Evolutionary conservation across 1,140 invertebrate genomes (phyloP), one percentile per base, ranked within the genome.

Genomic region (Potamilus streckersoni): DNA sequence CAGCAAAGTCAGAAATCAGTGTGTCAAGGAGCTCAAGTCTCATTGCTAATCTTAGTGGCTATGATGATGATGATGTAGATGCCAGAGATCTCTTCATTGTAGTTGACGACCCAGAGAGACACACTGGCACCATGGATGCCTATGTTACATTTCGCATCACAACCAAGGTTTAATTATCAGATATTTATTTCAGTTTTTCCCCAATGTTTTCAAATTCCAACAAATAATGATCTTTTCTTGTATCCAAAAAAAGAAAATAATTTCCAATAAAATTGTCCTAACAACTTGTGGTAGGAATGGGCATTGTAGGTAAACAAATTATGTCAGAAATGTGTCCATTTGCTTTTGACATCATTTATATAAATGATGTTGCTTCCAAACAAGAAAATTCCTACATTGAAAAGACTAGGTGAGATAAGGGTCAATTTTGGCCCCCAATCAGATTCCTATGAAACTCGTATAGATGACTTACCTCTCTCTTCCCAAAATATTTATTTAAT

Each of bases 71-170:
- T 67, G 88, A 88, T 71, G 83, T 74, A 62, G 87, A 88, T 17
- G 82, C 83, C 5, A 82, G 82, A 62, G 94, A 95, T 85, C 86
- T 95, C 16, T 92, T 93, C 85, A 91, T 94, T 0, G 91, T 92
- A 88, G 93, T 95, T 23, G 94, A 95, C 79, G 94, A 94, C 90
- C 94, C 94, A n/a, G 94, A 95, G 79, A 95, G 94, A 86, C 93
- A 94, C 88, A 91, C 94, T 20, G 93, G 94, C 79, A 93, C 93
- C 0, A 91, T 94, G 79, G 94, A 95, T 86, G 94, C 94, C 3
- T 95, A 93, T 81, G 93, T 95, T 65, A 94, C 94, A 60, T 95
- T 94, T 82, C 90, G 93, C 63, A 92, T 95, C 38, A 92, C 92
- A 19, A 94, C 93, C 2, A 93, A 92, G 86, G 93, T 93, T 58